phyloP scores from a whole-genome alignment of 2,797 vertebrate genomes.

The Aplochiton taeniatus region DNA sequence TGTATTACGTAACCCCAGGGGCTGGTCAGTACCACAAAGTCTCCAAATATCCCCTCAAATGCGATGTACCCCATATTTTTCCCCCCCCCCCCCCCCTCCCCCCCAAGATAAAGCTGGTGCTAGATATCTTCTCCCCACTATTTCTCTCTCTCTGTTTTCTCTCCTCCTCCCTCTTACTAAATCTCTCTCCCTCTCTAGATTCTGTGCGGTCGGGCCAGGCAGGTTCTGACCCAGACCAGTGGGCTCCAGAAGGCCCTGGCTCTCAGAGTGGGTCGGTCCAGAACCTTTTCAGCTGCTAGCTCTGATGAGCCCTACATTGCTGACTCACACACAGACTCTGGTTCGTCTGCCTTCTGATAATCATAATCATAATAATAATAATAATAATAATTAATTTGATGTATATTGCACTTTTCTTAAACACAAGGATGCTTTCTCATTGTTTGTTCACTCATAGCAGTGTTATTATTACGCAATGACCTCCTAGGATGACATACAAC shows the following conservation, averaged over 20 bases:
- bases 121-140: background rate
- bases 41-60: too few relatives aligned
- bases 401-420: background rate
- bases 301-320: conserved; percentile 88
- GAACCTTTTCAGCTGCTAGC: conserved; percentile 87
- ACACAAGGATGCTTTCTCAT: background rate
- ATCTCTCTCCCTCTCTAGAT: conserved; percentile 73
- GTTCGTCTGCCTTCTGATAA: conserved; percentile 72
- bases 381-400: background rate
- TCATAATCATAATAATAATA: too few relatives aligned
- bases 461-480: too few relatives aligned
- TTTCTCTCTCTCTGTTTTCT: background rate
- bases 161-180: too few relatives aligned
- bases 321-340: conserved; percentile 80
- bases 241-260: conserved; percentile 75
- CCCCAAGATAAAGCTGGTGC: too few relatives aligned
- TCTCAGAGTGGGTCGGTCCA: conserved; percentile 69
- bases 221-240: conserved; percentile 76
- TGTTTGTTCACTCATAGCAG: too few relatives aligned
- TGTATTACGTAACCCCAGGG: too few relatives aligned
- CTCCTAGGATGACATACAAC: too few relatives aligned
- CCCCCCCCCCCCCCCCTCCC: too few relatives aligned
- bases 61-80: too few relatives aligned
- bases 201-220: conserved; percentile 83
- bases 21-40: too few relatives aligned